Base-by-base conservation (phyloP, 2,113 vertebrate species). In the Rafetus swinhoei region DNA sequence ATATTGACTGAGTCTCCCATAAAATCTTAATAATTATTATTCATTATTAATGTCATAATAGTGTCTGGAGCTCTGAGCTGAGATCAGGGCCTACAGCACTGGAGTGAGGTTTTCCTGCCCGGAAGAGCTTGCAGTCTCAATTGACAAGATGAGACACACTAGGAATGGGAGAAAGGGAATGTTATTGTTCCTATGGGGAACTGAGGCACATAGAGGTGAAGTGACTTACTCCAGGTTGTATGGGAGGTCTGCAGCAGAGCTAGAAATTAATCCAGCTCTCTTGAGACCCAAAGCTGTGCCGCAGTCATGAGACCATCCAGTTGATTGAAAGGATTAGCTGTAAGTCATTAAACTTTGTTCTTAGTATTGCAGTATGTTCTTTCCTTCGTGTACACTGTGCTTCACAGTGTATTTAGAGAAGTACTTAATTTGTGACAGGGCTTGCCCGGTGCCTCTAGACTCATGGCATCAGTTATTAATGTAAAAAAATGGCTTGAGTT, bases 341-440 rank as follows among this genome's bases (percentile, higher is more conserved):
- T 74, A 19, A 74, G 74, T 95, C 88, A 95, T 88, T 79, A 93
- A 94, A 82, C 91, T 93, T 84, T 90, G 59, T 89, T 95, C 88
- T 90, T 79, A 89, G 83, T 86, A 86, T 93, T 96, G 86, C 94
- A 93, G 82, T 95, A 16, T 95, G 96, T 94, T 95, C 92, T 96
- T 94, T 96, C 93, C 92, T 93, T 87, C 77, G 62, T 89, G 91
- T 93, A 96, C 95, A 95, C 93, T 85, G 95, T 93, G 93, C 96
- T 96, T 95, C 59, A 55, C n/a, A 65, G 62, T 65, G 29, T 7
- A 9, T 32, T 65, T 65, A 32, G 29, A 29, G 62, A 21, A 24
- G 4, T 59, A 19, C 22, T 59, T 24, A 59, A 59, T 59, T 22
- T 24, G 9, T 59, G 57, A 21, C 57, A 59, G 22, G 57, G 57